A percentile compares a stretch with the other conserved stretches of the same genome.
Conservation (phyloP, 2,797 vertebrate species). For the Hyperoplus lanceolatus region DNA sequence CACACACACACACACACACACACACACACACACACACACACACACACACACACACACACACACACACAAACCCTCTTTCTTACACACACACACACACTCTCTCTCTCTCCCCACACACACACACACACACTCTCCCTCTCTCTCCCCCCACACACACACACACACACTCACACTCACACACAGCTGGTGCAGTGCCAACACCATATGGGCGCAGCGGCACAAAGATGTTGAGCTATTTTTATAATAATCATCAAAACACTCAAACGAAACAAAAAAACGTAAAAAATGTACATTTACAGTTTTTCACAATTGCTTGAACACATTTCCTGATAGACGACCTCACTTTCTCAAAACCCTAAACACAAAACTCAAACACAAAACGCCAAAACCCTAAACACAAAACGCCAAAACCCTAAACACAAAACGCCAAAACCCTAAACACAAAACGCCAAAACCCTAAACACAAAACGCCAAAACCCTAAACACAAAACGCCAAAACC, state of each 20-base stretch:
- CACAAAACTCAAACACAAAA: too few relatives aligned
- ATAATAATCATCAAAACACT: constrained; percentile 37
- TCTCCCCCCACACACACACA: constrained; percentile 26
- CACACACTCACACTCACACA: constrained; percentile 26
- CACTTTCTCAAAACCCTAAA: too few relatives aligned
- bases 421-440: too few relatives aligned
- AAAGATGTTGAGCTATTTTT: constrained; percentile 46
- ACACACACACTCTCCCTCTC: constrained; percentile 4
- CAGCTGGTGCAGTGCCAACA: constrained; percentile 69
- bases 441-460: too few relatives aligned
- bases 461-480: too few relatives aligned
- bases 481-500: too few relatives aligned
- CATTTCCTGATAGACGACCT: too few relatives aligned
- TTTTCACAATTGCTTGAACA: too few relatives aligned
- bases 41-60: constrained; percentile 27
- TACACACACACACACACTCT: constrained; percentile 17
- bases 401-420: too few relatives aligned
- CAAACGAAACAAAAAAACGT: background rate
- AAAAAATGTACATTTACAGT: background rate
- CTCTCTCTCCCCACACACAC: constrained; percentile 25
- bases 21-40: constrained; percentile 36
- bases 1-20: constrained; percentile 20
- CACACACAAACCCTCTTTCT: background rate
- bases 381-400: too few relatives aligned
- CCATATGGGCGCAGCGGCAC: constrained; percentile 55